phyloP scores from a whole-genome alignment of 2,797 vertebrate genomes.

The Oreortyx pictus region DNA sequence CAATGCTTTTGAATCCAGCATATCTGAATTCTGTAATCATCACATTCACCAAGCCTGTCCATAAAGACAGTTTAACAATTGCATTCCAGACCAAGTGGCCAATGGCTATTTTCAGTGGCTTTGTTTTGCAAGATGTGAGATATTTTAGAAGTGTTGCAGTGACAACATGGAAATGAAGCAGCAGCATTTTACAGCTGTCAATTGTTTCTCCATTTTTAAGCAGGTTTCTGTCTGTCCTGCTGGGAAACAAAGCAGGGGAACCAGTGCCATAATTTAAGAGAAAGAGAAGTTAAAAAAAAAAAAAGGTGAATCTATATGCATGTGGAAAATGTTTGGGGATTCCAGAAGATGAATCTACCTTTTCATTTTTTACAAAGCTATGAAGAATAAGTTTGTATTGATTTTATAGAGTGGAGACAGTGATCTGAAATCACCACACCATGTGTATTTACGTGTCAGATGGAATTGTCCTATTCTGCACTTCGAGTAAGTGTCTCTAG shows the following conservation, averaged over 20 bases:
- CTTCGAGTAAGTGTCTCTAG: not conserved
- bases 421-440: not conserved
- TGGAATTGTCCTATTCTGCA: not conserved
- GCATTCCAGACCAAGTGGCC: not conserved
- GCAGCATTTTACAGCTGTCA: not conserved
- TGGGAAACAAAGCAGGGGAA: not conserved
- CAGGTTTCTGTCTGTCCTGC: not conserved
- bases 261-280: not conserved
- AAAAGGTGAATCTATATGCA: rapidly evolving
- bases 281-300: too few relatives aligned
- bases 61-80: not conserved
- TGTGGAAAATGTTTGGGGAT: not conserved
- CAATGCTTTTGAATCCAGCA: not conserved
- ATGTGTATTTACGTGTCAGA: not conserved
- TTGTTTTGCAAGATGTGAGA: not conserved
- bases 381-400: not conserved
- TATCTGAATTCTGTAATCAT: not conserved
- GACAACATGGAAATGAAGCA: not conserved
- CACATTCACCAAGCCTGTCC: not conserved
- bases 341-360: not conserved
- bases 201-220: slow-evolving; percentile 8
- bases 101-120: not conserved
- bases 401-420: not conserved
- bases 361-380: not conserved
- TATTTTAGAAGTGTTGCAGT: not conserved